Evolutionary conservation across 2,888 invertebrate genomes (phyloP).

Genomic region (Sthenelais limicola): DNA sequence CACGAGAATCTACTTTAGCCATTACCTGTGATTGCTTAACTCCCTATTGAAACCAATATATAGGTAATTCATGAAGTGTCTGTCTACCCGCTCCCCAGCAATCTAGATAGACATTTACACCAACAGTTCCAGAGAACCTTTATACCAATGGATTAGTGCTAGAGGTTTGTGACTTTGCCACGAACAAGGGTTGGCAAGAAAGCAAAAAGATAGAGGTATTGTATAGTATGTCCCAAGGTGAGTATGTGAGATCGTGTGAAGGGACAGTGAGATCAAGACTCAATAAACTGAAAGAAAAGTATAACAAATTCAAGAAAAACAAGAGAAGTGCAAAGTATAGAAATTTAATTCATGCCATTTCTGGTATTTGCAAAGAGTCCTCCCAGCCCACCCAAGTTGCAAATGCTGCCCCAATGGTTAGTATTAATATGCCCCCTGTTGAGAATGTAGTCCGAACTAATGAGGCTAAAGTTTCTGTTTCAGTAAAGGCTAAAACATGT

Average conservation of each 20-base stretch:
- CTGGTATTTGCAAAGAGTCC: not conserved
- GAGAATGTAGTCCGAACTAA: too few relatives aligned
- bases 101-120: too few relatives aligned
- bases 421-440: too few relatives aligned
- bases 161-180: conserved; percentile 5
- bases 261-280: conserved; percentile 2
- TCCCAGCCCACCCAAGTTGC: too few relatives aligned
- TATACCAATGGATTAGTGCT: conserved; percentile 9
- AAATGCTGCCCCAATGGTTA: too few relatives aligned
- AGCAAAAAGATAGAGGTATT: not conserved
- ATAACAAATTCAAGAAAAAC: not conserved
- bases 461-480: too few relatives aligned
- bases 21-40: too few relatives aligned
- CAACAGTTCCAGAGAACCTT: not conserved
- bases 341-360: not conserved
- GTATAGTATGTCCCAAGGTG: not conserved
- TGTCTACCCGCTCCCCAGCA: too few relatives aligned
- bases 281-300: not conserved
- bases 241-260: not conserved
- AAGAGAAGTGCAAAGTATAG: not conserved
- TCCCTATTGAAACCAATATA: too few relatives aligned
- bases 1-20: too few relatives aligned
- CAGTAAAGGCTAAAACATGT: too few relatives aligned
- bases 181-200: not conserved
- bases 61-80: too few relatives aligned